Conservation (phyloP, 2,888 invertebrate genomes). For the Ectemnius cavifrons region DNA sequence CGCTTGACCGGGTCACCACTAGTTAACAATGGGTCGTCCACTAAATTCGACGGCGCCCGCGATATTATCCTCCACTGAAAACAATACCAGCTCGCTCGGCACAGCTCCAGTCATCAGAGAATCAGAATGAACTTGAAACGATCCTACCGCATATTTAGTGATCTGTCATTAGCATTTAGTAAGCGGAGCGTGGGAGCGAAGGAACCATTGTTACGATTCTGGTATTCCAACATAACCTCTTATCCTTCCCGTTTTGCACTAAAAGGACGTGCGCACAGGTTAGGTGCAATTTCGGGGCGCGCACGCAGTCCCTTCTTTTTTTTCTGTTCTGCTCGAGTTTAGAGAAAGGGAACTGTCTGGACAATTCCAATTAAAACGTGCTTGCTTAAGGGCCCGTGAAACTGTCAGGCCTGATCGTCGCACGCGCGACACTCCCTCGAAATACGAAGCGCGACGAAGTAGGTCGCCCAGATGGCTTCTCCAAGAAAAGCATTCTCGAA, state of each 20-base stretch:
- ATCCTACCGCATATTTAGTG: slow-evolving; percentile 16
- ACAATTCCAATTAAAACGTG: neutral
- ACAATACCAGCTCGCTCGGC: slow-evolving; percentile 54
- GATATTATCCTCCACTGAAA: slow-evolving; percentile 59
- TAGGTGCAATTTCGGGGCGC: too few relatives aligned
- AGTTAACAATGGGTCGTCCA: slow-evolving; percentile 48
- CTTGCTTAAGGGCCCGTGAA: slow-evolving; percentile 3
- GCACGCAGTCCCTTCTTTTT: too few relatives aligned
- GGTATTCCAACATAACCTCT: too few relatives aligned
- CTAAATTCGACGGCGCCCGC: slow-evolving; percentile 53
- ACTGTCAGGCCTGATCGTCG: too few relatives aligned
- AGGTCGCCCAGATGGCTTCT: slow-evolving; percentile 6
- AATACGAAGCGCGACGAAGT: slow-evolving; percentile 2
- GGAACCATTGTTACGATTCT: too few relatives aligned
- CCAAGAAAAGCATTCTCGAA: slow-evolving; percentile 4
- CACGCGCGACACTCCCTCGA: neutral
- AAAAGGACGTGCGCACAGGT: too few relatives aligned
- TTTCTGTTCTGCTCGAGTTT: neutral
- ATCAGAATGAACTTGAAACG: slow-evolving; percentile 40
- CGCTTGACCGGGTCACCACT: slow-evolving; percentile 59
- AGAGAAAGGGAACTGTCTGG: slow-evolving; percentile 33
- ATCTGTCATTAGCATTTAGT: slow-evolving; percentile 16
- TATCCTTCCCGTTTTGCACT: too few relatives aligned
- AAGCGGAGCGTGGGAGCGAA: slow-evolving; percentile 43
- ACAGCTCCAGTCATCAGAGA: slow-evolving; percentile 46